These are phyloP conservation scores for Ornithoptera alexandrae DNA, from an alignment of 2,888 invertebrate genomes.

Conservation along the genomic window DNA sequence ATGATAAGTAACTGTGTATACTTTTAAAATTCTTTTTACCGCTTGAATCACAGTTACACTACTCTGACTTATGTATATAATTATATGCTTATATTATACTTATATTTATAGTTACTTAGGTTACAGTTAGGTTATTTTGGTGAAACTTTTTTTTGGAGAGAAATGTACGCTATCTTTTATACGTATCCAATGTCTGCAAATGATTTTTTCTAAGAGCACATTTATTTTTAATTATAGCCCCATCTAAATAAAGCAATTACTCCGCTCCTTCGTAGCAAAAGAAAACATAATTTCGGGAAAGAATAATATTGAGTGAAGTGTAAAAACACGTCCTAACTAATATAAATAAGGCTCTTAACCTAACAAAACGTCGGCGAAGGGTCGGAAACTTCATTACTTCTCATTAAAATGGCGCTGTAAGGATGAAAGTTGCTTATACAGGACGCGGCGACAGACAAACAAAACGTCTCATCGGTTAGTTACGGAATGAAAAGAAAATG, in stretches of 20 bases:
- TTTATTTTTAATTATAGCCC: constrained; percentile 15
- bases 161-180: neutral
- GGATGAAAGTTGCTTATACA: constrained; percentile 73
- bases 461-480: constrained; percentile 55
- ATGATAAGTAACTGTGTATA: no score
- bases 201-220: neutral
- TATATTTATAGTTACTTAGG: no score
- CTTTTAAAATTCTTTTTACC: no score
- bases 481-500: constrained; percentile 48
- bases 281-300: constrained; percentile 25
- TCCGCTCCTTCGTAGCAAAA: constrained; percentile 10
- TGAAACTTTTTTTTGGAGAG: neutral
- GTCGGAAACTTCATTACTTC: constrained; percentile 72
- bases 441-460: constrained; percentile 69
- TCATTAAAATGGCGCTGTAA: constrained; percentile 71
- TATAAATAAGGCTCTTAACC: constrained; percentile 73
- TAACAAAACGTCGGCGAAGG: constrained; percentile 64
- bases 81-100: no score
- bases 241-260: constrained; percentile 20
- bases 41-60: no score
- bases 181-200: neutral
- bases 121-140: neutral
- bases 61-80: no score
- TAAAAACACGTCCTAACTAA: constrained; percentile 71
- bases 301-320: constrained; percentile 42